Evolutionary conservation across 2,888 invertebrate genomes (phyloP).

Genomic region (Yponomeuta evonymella): DNA sequence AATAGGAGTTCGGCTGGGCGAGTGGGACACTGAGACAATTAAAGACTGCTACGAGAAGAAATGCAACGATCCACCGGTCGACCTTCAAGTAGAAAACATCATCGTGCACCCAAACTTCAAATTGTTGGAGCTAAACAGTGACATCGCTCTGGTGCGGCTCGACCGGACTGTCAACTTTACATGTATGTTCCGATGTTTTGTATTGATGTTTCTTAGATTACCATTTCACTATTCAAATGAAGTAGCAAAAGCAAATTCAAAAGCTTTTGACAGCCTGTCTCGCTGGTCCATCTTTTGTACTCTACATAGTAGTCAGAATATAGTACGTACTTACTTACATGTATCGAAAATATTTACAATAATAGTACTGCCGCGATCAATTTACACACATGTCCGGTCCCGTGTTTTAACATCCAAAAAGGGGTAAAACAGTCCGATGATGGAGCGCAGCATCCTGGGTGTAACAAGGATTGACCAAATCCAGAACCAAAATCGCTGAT

Average conservation of each 20-base stretch:
- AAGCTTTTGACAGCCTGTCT: too few relatives aligned
- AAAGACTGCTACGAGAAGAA: slow-evolving; percentile 39
- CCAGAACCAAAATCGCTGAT: too few relatives aligned
- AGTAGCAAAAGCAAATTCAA: neutral
- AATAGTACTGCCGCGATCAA: too few relatives aligned
- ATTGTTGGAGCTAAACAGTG: slow-evolving; percentile 49
- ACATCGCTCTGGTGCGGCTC: slow-evolving; percentile 75
- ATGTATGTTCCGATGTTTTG: slow-evolving; percentile 45
- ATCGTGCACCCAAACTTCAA: slow-evolving; percentile 68
- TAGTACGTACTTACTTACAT: too few relatives aligned
- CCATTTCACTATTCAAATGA: neutral
- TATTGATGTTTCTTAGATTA: slow-evolving; percentile 25
- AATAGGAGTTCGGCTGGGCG: slow-evolving; percentile 78
- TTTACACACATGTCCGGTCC: too few relatives aligned
- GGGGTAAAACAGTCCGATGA: too few relatives aligned
- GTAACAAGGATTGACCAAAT: too few relatives aligned
- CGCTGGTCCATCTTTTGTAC: too few relatives aligned
- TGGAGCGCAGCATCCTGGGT: too few relatives aligned
- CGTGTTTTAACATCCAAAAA: too few relatives aligned
- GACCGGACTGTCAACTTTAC: slow-evolving; percentile 58
- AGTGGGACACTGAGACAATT: slow-evolving; percentile 58
- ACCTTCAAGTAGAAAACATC: slow-evolving; percentile 37
- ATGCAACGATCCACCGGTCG: slow-evolving; percentile 37
- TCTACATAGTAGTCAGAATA: too few relatives aligned
- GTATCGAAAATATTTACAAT: too few relatives aligned